Evolutionary conservation across 2,113 vertebrate genomes (phyloP).

Genomic region (Marcusenius ussheri): DNA sequence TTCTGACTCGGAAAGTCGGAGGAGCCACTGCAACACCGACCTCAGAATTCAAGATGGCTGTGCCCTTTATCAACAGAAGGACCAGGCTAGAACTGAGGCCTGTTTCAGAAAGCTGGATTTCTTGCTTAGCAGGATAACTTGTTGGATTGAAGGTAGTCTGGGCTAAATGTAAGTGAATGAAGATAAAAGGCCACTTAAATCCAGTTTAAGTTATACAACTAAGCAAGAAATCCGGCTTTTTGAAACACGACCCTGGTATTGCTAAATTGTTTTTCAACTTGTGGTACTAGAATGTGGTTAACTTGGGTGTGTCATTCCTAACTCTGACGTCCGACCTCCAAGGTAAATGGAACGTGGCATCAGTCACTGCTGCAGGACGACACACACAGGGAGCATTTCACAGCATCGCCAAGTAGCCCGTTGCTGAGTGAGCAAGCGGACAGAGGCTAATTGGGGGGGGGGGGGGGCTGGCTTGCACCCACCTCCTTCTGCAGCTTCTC

Average conservation of each 20-base stretch:
- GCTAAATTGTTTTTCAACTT: neutral
- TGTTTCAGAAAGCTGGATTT: neutral
- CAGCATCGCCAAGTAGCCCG: neutral
- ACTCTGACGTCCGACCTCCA: neutral
- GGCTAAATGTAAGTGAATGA: neutral
- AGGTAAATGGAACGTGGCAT: neutral
- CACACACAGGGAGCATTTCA: neutral
- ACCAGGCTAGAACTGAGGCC: neutral
- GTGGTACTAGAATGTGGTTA: neutral
- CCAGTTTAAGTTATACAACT: neutral
- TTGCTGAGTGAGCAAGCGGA: neutral
- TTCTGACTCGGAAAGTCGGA: too few species aligned
- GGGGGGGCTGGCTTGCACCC: constrained; percentile 18
- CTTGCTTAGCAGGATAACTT: neutral
- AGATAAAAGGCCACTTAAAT: neutral
- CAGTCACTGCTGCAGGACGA: neutral
- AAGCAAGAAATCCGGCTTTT: neutral
- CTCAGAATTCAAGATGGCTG: neutral
- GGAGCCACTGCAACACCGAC: neutral
- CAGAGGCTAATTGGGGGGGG: neutral
- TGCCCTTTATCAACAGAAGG: neutral
- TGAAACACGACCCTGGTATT: neutral
- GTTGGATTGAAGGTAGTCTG: neutral
- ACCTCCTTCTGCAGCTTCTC: constrained; percentile 90
- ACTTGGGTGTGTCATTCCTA: neutral